Evolutionary conservation across 1,140 invertebrate genomes (phyloP).

Genomic region (Achatina immaculata): DNA sequence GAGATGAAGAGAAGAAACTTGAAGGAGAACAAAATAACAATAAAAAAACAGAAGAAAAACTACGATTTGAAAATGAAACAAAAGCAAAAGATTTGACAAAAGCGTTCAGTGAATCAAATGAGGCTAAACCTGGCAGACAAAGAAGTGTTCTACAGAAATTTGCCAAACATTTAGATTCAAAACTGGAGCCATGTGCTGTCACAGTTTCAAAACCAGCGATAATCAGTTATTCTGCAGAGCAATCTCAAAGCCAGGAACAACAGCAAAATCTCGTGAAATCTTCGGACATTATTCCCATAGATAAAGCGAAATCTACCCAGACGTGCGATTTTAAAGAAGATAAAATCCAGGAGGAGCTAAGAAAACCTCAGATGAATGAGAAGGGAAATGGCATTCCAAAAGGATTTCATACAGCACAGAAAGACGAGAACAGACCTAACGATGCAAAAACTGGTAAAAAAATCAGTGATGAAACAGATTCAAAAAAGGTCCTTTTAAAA

Average conservation of each 20-base stretch:
- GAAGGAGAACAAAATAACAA: background rate
- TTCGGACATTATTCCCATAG: too few species aligned
- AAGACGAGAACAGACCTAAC: background rate
- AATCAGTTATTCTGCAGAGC: too few species aligned
- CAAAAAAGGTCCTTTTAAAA: background rate
- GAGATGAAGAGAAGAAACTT: background rate
- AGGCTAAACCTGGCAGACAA: background rate
- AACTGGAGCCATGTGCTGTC: background rate
- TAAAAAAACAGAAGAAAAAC: background rate
- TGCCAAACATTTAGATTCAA: background rate
- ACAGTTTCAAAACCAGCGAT: too few species aligned
- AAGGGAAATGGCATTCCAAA: background rate
- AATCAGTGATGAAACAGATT: background rate
- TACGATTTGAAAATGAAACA: background rate
- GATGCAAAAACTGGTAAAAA: background rate
- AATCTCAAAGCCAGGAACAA: too few species aligned
- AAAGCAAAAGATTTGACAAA: background rate
- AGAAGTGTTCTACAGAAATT: slow-evolving; percentile 6
- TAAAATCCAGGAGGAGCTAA: too few species aligned
- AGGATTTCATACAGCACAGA: background rate
- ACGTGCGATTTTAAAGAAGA: too few species aligned
- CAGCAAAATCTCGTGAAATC: too few species aligned
- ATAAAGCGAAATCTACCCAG: too few species aligned
- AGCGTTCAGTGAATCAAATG: background rate
- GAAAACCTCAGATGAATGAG: too few species aligned